Conservation (phyloP, 2,797 vertebrate genomes). For the Hydrolagus colliei region DNA sequence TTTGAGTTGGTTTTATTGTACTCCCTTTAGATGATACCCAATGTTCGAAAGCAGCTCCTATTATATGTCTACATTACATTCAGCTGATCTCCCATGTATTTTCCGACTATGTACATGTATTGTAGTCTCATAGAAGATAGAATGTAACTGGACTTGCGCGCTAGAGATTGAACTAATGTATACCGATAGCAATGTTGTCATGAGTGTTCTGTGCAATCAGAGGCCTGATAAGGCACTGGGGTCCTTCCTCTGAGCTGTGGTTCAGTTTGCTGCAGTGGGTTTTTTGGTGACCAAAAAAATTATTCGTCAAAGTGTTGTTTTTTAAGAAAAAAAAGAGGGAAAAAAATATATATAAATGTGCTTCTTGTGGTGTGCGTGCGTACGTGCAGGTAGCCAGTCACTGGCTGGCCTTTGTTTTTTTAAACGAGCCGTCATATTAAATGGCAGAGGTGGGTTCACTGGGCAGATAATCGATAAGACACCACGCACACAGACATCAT, state of each 20-base stretch:
- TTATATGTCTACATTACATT: conserved; percentile 20
- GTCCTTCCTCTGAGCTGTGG: conserved; percentile 33
- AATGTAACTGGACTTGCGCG: conserved; percentile 34
- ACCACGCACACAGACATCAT: too few relatives aligned
- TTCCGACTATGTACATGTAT: conserved; percentile 36
- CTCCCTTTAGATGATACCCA: conserved; percentile 8
- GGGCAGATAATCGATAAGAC: too few relatives aligned
- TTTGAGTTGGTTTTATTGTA: conserved; percentile 31
- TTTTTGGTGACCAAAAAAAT: conserved; percentile 23
- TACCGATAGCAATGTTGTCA: conserved; percentile 36
- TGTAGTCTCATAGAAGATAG: conserved; percentile 38
- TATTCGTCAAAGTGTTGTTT: conserved; percentile 10
- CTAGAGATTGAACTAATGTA: conserved; percentile 34
- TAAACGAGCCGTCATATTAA: neutral
- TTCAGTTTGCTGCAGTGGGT: conserved; percentile 31
- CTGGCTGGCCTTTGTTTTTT: neutral
- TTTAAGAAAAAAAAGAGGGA: conserved; percentile 29
- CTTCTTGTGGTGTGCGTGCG: too few relatives aligned
- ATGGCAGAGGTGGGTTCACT: too few relatives aligned
- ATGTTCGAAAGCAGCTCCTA: conserved; percentile 19
- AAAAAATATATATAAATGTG: too few relatives aligned
- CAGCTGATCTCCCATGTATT: conserved; percentile 25
- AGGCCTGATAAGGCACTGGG: conserved; percentile 14
- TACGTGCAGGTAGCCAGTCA: neutral
- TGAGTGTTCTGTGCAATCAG: conserved; percentile 38